Evolutionary conservation across 2,113 vertebrate genomes (phyloP), one percentile per base, ranked within the genome.

Genomic region (Pedetes capensis): DNA sequence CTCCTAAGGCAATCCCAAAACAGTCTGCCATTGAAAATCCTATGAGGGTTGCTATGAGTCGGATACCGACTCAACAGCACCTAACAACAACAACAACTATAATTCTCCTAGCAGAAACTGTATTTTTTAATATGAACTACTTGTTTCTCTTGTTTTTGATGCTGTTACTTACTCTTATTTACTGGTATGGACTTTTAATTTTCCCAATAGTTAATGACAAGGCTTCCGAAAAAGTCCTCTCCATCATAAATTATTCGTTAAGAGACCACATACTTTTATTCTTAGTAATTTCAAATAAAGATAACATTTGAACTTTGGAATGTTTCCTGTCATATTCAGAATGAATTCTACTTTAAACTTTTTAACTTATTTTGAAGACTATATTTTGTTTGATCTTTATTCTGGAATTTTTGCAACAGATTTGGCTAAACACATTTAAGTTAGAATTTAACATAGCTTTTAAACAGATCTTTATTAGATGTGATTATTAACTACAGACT

Each of bases 211-310:
- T 82, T 95, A 75, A 83, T 75, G 51, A 51, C 37, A 91, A 89
- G 49, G 39, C 17, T 92, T 84, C 71, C 83, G 68, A 23, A 79
- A 92, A 96, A 91, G 93, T 85, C 66, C 27, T 82, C 63, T 82
- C 63, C 75, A 84, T 76, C 29, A 63, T n/a, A 93, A 92, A 89
- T 91, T 95, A 93, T 93, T 69, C 95, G 39, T 92, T 86, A 92
- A 92, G 29, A 39, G 20, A 83, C n/a, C 61, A 79, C 68, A 78
- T 57, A 55, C 23, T 57, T 89, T 93, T 95, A 92, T 95, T 95
- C 95, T 81, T 63, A 55, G 82, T 59, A 86, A 17, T 95, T 79
- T 89, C 86, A 89, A 89, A 81, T 81, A 88, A 89, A 88, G 87
- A 72, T 86, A 83, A 64, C 32, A 93, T 64, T 86, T 79, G 79